Base-by-base conservation (phyloP, 2,888 invertebrate species). In the Herminia tarsipennalis region DNA sequence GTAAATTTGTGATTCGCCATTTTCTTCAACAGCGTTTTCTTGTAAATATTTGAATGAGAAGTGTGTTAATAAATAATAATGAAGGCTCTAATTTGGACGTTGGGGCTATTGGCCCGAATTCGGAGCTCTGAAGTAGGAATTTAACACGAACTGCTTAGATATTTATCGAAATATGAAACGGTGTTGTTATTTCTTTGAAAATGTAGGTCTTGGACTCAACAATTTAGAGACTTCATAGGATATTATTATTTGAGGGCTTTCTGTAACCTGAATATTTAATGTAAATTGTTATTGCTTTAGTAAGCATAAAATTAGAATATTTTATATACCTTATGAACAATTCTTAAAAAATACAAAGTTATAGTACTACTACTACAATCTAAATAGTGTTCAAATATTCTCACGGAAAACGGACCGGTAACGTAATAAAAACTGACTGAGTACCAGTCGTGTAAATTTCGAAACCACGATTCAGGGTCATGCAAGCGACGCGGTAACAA, bases 71-170 rank as follows among this genome's bases (percentile, higher is more conserved):
- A 38, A 50, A 22, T 47, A 14, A 43, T 17, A 25, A 30, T 17
- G 22, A 14, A 21, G 17, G 9, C 36, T 18, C 22, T 34, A 17
- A 56, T 54, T 60, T 37, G n/a, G n/a, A n/a, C n/a, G n/a, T 14
- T 17, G 1, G 18, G 51, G 28, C 30, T 48, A 34, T 35, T 47
- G 47, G n/a, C 29, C 46, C 25, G 13, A 51, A 53, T 53, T 45
- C 35, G 35, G 46, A 35, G 41, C 24, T 16, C 9, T 16, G 44
- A 50, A 50, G 48, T 10, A 14, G 27, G 35, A 53, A 50, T 51
- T 51, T 27, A 9, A 28, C 46, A 46, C 39, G 41, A 59, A 59
- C 17, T 43, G 35, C 37, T 57, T 30, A 60, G 57, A 64, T 60
- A 42, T 49, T 51, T 47, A 63, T 63, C 65, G 39, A 13, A 17